Conservation (phyloP, 2,888 invertebrate genomes). For the Fabriciana adippe region DNA sequence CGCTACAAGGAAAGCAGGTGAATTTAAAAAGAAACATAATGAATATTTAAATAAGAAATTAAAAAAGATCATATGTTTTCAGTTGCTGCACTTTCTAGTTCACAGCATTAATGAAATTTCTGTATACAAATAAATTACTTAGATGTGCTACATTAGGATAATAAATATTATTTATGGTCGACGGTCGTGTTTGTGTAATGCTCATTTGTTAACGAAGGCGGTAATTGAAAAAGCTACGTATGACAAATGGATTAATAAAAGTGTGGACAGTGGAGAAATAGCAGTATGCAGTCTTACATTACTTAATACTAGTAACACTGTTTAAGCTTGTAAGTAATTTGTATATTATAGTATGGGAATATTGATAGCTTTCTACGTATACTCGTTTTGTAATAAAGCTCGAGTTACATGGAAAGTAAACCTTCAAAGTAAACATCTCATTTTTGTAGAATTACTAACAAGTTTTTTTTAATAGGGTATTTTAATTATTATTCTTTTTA, state of each 20-base stretch:
- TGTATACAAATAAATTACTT: conserved; percentile 21
- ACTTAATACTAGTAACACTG: conserved; percentile 17
- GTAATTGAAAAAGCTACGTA: conserved; percentile 35
- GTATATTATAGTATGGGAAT: background rate
- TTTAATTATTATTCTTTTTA: no score
- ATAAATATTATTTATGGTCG: conserved; percentile 29
- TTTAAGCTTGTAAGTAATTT: background rate
- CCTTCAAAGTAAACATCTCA: no score
- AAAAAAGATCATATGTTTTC: background rate
- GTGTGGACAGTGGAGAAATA: conserved; percentile 30
- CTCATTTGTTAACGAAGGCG: conserved; percentile 28
- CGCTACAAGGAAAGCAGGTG: no score
- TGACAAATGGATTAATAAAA: conserved; percentile 34
- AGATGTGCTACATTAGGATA: conserved; percentile 16
- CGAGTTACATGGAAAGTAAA: no score
- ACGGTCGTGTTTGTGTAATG: conserved; percentile 22
- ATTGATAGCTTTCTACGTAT: background rate
- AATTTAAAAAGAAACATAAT: background rate
- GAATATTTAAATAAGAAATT: conserved; percentile 2
- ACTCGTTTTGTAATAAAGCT: no score
- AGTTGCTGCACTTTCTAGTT: conserved; percentile 9
- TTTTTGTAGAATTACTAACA: no score
- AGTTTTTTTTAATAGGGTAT: no score
- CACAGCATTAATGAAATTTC: conserved; percentile 7
- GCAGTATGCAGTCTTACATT: conserved; percentile 4